Percentiles rank a stretch among this genome's conserved stretches.
Evolutionary conservation across 2,888 invertebrate species (phyloP).

Genomic region (Pantelozetes paolii): DNA sequence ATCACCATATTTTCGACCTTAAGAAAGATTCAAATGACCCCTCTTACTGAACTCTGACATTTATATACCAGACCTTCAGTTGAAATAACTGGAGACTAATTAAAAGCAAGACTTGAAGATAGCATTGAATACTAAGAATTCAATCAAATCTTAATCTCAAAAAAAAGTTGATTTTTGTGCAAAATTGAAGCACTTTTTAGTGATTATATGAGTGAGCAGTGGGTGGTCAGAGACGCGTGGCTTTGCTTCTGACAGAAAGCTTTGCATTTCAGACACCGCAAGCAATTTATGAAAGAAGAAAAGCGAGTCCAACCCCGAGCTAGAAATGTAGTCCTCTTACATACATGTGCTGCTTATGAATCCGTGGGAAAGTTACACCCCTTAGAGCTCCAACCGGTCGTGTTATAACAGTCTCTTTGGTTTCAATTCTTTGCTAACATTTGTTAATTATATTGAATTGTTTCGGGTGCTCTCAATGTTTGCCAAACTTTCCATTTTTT

Average conservation of each 20-base stretch:
- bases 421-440: background rate
- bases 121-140: background rate
- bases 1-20: too few species aligned
- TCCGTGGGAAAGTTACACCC: conserved; percentile 32
- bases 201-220: conserved; percentile 1
- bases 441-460: conserved; percentile 2
- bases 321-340: background rate
- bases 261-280: conserved; percentile 17
- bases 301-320: conserved; percentile 18
- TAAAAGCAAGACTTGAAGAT: too few species aligned
- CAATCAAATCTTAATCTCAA: conserved; percentile 8
- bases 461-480: background rate
- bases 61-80: too few species aligned
- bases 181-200: background rate
- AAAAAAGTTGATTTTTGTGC: background rate
- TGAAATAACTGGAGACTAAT: too few species aligned
- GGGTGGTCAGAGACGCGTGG: conserved; percentile 34
- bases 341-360: background rate
- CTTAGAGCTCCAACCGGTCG: conserved; percentile 2
- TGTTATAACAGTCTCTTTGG: background rate
- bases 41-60: too few species aligned
- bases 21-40: too few species aligned
- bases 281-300: conserved; percentile 23
- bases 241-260: conserved; percentile 15
- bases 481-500: too few species aligned